Evolutionary conservation across 2,113 vertebrate genomes (phyloP), one percentile per base, ranked within the genome.

Genomic region (Pogonocichla stellata): DNA sequence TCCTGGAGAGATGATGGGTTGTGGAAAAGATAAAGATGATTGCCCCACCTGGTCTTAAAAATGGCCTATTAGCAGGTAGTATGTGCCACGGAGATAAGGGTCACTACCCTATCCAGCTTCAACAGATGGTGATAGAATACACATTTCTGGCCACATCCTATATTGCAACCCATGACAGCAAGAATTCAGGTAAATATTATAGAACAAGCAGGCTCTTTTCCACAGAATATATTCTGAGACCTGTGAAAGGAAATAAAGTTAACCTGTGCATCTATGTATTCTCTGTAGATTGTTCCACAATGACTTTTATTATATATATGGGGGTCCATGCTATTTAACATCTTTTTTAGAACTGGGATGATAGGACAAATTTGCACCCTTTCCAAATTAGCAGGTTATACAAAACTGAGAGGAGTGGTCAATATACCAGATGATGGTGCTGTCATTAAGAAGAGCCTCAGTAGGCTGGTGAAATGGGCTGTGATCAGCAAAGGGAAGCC

Each of bases 181-280:
- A 88, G 80, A 75, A 60, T 72, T 93, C 92, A 88, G 88, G 95
- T 96, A 96, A 92, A 88, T 90, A 88, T 88, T 71, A 61, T 80
- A 82, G 90, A 95, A 95, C 54, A 91, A 91, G 86, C 82, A 96
- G 78, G 61, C 78, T 87, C 81, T 95, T 93, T 95, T 92, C 92
- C 31, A 93, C 54, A 50, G 67, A 47, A 16, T 86, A 25, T 78
- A 56, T 77, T 82, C 40, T 61, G 47, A 93, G 67, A 48, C 73
- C 64, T 77, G 40, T 62, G 78, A 86, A 95, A 62, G 92, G 74
- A 96, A 94, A 84, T 47, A 47, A 60, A 83, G 29, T 88, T 74
- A 89, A 70, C 61, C 23, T 40, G 58, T 86, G 40, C 34, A 43
- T 57, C 34, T 58, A 19, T 43, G 24, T 86, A 23, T 51, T 89